These are phyloP conservation scores for Cettia cetti DNA, from an alignment of 2,113 vertebrate genomes.

Conservation along the genomic window DNA sequence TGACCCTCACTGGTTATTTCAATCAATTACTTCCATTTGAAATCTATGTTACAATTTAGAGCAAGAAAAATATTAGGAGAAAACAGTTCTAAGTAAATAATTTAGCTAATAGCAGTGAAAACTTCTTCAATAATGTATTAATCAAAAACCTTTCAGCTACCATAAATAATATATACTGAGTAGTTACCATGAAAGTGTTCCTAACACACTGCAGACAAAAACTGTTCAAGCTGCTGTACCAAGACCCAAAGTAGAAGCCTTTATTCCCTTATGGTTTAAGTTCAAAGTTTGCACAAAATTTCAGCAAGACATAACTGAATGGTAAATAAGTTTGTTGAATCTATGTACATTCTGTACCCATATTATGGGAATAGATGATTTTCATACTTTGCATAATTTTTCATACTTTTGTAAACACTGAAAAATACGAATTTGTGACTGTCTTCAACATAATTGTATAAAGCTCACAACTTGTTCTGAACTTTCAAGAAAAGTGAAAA, in stretches of 20 bases:
- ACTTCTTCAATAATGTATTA: neutral
- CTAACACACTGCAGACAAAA: neutral
- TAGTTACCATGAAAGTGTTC: neutral
- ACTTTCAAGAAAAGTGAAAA: neutral
- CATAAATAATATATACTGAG: neutral
- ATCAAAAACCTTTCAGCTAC: neutral
- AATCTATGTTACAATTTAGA: neutral
- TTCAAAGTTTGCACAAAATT: neutral
- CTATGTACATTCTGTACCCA: fast-evolving
- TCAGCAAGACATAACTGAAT: neutral
- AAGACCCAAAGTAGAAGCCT: neutral
- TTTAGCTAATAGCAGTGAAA: neutral
- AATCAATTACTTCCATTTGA: neutral
- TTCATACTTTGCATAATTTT: neutral
- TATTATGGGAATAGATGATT: neutral
- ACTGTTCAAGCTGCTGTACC: neutral
- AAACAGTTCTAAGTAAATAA: neutral
- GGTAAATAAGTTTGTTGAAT: neutral
- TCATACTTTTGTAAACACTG: neutral
- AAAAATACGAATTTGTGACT: neutral
- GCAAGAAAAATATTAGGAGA: neutral
- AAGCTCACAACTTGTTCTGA: neutral
- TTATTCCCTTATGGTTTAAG: neutral
- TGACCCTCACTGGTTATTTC: neutral
- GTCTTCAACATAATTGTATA: neutral